These are phyloP conservation scores for Drosophila nebulosa DNA, from an alignment of 1,140 invertebrate genomes.

Conservation along the genomic window DNA sequence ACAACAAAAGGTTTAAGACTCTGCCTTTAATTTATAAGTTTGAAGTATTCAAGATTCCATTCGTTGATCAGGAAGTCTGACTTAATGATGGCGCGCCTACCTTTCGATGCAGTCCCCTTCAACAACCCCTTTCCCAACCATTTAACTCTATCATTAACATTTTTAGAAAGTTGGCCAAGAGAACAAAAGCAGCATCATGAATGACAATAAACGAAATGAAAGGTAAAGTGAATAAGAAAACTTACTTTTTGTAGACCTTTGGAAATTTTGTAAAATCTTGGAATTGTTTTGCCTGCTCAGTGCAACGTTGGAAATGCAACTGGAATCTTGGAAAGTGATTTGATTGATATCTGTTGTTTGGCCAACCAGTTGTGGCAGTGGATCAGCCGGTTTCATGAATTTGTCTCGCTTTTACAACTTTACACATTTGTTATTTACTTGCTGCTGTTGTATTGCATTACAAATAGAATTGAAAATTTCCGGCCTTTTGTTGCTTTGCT, in stretches of 20 bases:
- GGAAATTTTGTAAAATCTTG: not conserved
- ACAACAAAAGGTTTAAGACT: not conserved
- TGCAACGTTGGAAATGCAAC: conserved; percentile 52
- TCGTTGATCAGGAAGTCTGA: conserved; percentile 21
- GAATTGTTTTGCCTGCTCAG: conserved; percentile 22
- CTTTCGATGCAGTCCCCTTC: conserved; percentile 2
- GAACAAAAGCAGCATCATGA: not conserved
- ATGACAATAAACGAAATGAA: conserved; percentile 7
- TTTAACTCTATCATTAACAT: conserved; percentile 21
- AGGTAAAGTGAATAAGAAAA: conserved; percentile 10
- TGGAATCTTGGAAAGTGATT: conserved; percentile 32
- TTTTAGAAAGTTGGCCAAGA: conserved; percentile 35
- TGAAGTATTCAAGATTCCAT: conserved; percentile 18
- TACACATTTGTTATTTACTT: conserved; percentile 39
- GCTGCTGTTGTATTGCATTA: conserved; percentile 23
- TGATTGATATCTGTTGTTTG: conserved; percentile 3
- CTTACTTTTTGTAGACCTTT: not conserved
- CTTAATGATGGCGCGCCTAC: conserved; percentile 18
- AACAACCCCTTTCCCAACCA: not conserved
- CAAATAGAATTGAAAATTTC: conserved; percentile 66
- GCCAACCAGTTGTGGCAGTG: conserved; percentile 2
- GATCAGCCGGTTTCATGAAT: conserved; percentile 44
- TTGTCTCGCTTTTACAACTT: conserved; percentile 42
- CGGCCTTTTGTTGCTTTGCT: conserved; percentile 56
- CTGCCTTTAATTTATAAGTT: conserved; percentile 15